Evolutionary conservation across 2,113 vertebrate genomes (phyloP).

Genomic region (Melanerpes formicivorus): DNA sequence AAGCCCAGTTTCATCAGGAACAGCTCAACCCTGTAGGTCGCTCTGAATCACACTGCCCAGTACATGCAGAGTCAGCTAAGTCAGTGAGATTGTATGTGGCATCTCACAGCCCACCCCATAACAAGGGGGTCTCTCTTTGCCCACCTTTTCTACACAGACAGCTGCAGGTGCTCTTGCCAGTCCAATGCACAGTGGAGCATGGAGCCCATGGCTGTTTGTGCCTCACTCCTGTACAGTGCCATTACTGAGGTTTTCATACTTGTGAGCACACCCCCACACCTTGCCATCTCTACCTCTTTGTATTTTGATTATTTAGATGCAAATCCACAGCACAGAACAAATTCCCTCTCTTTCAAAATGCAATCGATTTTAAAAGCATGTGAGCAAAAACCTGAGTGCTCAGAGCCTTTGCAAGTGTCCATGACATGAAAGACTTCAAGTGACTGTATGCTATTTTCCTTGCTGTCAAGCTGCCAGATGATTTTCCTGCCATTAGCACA

Average conservation of each 20-base stretch:
- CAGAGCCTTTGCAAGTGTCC: slow-evolving; percentile 57
- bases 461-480: slow-evolving; percentile 53
- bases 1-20: background rate
- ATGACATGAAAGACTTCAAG: slow-evolving; percentile 67
- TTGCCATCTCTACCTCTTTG: background rate
- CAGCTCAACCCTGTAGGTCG: background rate
- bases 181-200: rapidly evolving
- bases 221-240: background rate
- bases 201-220: background rate
- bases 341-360: slow-evolving; percentile 52
- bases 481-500: slow-evolving; percentile 69
- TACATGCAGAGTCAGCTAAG: background rate
- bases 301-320: slow-evolving; percentile 73
- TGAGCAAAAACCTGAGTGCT: slow-evolving; percentile 48
- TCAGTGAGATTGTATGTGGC: background rate
- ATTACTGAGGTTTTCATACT: background rate
- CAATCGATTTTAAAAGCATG: slow-evolving; percentile 73
- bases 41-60: background rate
- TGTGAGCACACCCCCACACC: background rate
- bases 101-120: background rate
- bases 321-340: slow-evolving; percentile 61
- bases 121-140: background rate
- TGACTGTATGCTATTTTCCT: slow-evolving; percentile 71
- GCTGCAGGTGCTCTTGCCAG: background rate
- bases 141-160: background rate